These are phyloP conservation scores for Oreochromis mossambicus DNA, from an alignment of 2,797 vertebrate species.

Conservation along the genomic window DNA sequence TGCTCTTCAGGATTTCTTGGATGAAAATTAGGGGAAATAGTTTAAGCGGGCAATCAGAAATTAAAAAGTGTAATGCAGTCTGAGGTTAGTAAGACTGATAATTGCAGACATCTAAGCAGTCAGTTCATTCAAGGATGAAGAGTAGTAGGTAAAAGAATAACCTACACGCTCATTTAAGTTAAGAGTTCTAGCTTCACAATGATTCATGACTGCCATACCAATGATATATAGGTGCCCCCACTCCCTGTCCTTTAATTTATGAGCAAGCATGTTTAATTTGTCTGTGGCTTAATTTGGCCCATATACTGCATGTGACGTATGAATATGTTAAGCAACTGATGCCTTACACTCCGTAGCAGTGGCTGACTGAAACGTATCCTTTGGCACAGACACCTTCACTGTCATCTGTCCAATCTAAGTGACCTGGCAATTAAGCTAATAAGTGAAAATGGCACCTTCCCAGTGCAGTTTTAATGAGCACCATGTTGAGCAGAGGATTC, in stretches of 20 bases:
- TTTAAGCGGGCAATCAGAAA: slow-evolving; percentile 28
- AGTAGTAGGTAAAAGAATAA: slow-evolving; percentile 21
- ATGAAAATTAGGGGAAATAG: background rate
- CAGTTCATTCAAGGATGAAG: slow-evolving; percentile 10
- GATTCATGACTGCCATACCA: slow-evolving; percentile 69
- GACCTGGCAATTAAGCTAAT: slow-evolving; percentile 77
- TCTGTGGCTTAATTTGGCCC: slow-evolving; percentile 69
- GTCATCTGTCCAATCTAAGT: slow-evolving; percentile 74
- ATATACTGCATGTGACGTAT: slow-evolving; percentile 53
- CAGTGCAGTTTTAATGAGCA: slow-evolving; percentile 77
- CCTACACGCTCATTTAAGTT: slow-evolving; percentile 32
- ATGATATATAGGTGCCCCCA: slow-evolving; percentile 60
- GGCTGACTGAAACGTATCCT: slow-evolving; percentile 63
- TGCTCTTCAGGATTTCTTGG: background rate
- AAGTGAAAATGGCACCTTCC: slow-evolving; percentile 73
- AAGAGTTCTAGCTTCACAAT: slow-evolving; percentile 35
- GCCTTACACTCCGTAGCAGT: slow-evolving; percentile 30
- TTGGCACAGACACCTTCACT: slow-evolving; percentile 65
- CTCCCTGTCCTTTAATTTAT: slow-evolving; percentile 69
- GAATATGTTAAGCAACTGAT: slow-evolving; percentile 57
- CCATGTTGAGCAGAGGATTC: slow-evolving; percentile 53
- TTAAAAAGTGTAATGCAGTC: slow-evolving; percentile 27
- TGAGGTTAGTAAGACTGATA: slow-evolving; percentile 9
- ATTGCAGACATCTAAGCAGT: background rate
- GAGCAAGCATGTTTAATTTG: slow-evolving; percentile 69